These are phyloP conservation scores for Microcebus lehilahytsara DNA, from an alignment of 2,113 vertebrate species.

Conservation along the genomic window DNA sequence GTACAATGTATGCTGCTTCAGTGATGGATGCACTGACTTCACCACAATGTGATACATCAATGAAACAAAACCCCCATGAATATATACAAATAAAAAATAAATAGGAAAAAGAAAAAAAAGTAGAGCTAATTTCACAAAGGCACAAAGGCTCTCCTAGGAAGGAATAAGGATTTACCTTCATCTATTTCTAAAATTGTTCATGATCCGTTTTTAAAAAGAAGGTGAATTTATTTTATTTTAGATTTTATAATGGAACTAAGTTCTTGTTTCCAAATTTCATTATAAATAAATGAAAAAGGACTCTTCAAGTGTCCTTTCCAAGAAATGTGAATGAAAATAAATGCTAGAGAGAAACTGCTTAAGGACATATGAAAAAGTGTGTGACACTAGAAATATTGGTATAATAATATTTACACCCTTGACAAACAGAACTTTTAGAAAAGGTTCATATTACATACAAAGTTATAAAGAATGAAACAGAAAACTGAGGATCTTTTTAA, in stretches of 20 bases:
- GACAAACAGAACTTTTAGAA: constrained; percentile 16
- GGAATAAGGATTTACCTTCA: neutral
- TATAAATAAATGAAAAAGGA: constrained; percentile 35
- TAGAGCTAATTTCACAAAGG: neutral
- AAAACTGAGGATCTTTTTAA: constrained; percentile 26
- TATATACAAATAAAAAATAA: no score
- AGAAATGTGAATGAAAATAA: constrained; percentile 3
- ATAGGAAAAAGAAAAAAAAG: neutral
- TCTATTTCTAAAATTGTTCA: constrained; percentile 22
- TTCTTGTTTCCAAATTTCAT: constrained; percentile 47
- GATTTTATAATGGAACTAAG: constrained; percentile 7
- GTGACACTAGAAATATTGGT: neutral
- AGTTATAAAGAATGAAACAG: constrained; percentile 15
- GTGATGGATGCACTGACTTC: no score
- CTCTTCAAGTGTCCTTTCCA: neutral
- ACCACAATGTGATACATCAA: no score
- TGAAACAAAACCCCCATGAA: no score
- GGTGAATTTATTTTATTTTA: neutral
- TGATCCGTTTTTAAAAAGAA: neutral
- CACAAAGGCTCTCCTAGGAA: neutral
- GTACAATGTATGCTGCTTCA: no score
- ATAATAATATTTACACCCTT: neutral
- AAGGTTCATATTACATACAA: neutral
- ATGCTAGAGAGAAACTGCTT: neutral
- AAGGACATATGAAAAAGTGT: neutral